Base-by-base conservation (phyloP, 2,888 invertebrate species). In the Ophioninae sp. region DNA sequence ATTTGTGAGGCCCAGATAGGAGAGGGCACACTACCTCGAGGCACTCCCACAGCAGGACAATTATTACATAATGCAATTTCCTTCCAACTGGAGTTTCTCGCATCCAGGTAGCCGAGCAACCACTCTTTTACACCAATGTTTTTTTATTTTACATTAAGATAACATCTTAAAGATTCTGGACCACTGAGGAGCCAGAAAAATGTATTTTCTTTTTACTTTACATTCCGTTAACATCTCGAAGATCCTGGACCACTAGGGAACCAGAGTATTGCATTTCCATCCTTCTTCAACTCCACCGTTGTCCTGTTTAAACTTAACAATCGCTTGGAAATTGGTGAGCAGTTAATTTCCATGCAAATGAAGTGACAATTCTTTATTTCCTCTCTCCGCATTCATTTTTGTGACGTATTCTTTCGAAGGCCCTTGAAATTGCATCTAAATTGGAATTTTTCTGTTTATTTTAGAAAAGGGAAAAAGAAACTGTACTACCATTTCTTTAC, bases 51-150 rank as follows among this genome's bases (percentile, higher is more conserved):
- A 92, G 75, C 85, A 82, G 89, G 91, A 92, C 91, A 91, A 92
- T 92, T 91, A 92, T 93, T 92, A 90, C 91, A 91, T 92, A 91
- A 92, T 90, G 92, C 92, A 92, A 92, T 92, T 92, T 92, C 92
- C 92, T 91, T 86, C 81, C 87, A 85, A 59, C 69, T 74, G 5
- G 69, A 50, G 73, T 69, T 87, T 90, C 89, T 90, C 88, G 88
- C 87, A 89, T 89, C 86, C 84, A 82, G 74, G 41, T 82, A 70
- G 64, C 59, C 59, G 67, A 72, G 17, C 69, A 62, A 30, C 10
- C 39, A 39, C 37, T 50, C 59, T 13, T 70, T 76, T 37, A 20
- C 21, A 20, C 20, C 61, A 57, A 17, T 23, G 13, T 59, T 65
- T 65, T 30, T 30, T 84, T 68, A 81, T 79, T 76, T 69, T 73